Evolutionary conservation across 2,797 vertebrate species (phyloP).

Genomic region (Dendrocincla tyrannina): DNA sequence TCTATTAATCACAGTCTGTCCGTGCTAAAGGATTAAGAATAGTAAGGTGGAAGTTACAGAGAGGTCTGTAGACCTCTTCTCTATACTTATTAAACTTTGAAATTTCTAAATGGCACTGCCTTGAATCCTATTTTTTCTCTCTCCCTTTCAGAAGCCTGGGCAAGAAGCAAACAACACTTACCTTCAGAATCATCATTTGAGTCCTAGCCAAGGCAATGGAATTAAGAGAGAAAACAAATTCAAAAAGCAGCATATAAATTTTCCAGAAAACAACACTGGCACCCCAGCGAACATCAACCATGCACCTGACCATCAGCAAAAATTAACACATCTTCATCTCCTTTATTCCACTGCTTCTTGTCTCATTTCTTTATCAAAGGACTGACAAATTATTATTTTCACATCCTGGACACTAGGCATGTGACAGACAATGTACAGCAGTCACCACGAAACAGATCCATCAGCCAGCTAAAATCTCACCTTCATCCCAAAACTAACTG

Average conservation of each 20-base stretch:
- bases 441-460: background rate
- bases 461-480: background rate
- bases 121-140: background rate
- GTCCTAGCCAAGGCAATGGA: background rate
- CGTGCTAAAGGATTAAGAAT: background rate
- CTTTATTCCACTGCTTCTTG: rapidly evolving
- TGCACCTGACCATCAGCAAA: background rate
- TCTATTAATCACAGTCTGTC: background rate
- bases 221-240: background rate
- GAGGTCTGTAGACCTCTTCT: background rate
- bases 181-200: background rate
- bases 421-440: rapidly evolving
- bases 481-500: background rate
- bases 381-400: background rate
- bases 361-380: background rate
- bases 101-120: background rate
- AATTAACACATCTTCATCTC: background rate
- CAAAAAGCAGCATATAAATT: background rate
- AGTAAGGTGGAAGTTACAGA: background rate
- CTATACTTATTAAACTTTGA: background rate
- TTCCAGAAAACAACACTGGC: background rate
- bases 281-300: background rate
- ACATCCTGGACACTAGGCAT: background rate
- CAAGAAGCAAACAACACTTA: background rate
- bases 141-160: background rate